Conservation (phyloP, 2,797 vertebrate species). For the Intellagama lesueurii region DNA sequence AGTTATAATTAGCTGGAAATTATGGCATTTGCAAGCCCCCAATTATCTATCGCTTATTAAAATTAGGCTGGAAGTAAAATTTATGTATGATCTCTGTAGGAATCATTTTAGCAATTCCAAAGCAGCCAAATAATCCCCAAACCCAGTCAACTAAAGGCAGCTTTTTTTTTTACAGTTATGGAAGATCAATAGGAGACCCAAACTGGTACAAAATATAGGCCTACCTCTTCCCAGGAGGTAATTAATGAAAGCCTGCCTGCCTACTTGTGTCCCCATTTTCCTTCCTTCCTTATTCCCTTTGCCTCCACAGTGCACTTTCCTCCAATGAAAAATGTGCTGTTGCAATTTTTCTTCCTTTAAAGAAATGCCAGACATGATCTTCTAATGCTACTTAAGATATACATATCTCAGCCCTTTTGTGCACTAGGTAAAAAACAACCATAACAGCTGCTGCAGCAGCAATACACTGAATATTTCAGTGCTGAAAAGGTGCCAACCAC, state of each 20-base stretch:
- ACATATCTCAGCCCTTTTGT: too few species aligned
- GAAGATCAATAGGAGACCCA: not conserved
- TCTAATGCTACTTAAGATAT: not conserved
- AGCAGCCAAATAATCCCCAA: not conserved
- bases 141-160: not conserved
- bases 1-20: constrained; percentile 63
- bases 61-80: not conserved
- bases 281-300: not conserved
- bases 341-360: not conserved
- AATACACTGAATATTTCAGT: not conserved
- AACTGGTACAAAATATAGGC: not conserved
- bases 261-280: not conserved
- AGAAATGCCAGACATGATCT: not conserved
- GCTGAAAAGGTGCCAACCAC: too few species aligned
- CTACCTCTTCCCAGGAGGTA: not conserved
- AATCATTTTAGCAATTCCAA: not conserved
- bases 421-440: not conserved
- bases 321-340: not conserved
- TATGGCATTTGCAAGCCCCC: constrained; percentile 46
- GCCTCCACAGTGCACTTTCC: not conserved
- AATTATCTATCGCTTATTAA: not conserved
- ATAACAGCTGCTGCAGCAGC: not conserved
- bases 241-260: not conserved
- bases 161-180: not conserved
- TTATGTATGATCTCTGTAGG: too few species aligned